A percentile compares a stretch with the other conserved stretches of the same genome.
phyloP scores from a whole-genome alignment of 2,113 vertebrate genomes.

The Sterna hirundo region DNA sequence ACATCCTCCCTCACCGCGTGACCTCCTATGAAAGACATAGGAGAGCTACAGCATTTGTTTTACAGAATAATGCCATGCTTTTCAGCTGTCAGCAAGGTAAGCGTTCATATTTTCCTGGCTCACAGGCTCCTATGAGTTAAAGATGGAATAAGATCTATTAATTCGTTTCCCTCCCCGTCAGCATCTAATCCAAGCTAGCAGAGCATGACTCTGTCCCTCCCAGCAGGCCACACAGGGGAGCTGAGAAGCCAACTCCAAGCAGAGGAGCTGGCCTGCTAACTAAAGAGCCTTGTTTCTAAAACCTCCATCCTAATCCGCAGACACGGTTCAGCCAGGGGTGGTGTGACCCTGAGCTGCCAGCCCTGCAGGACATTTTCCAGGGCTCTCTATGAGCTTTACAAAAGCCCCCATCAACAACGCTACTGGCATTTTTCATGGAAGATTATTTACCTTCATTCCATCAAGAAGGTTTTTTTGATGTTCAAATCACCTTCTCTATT shows the following conservation, averaged over 20 bases:
- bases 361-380: background rate
- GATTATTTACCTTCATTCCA: background rate
- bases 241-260: background rate
- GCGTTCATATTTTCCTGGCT: background rate
- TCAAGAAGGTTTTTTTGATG: background rate
- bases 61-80: background rate
- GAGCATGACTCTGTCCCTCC: background rate
- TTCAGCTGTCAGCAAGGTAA: background rate
- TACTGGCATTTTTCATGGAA: background rate
- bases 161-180: background rate
- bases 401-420: rapidly evolving
- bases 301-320: background rate
- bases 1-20: rapidly evolving
- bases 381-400: background rate
- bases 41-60: background rate
- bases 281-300: background rate
- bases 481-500: background rate
- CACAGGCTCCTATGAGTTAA: background rate
- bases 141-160: background rate
- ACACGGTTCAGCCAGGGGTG: background rate
- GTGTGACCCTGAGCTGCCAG: background rate
- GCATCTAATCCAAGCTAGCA: background rate
- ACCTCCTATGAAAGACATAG: background rate
- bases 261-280: background rate
- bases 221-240: background rate